Evolutionary conservation across 2,113 vertebrate genomes (phyloP).

Genomic region (Podilymbus podiceps): DNA sequence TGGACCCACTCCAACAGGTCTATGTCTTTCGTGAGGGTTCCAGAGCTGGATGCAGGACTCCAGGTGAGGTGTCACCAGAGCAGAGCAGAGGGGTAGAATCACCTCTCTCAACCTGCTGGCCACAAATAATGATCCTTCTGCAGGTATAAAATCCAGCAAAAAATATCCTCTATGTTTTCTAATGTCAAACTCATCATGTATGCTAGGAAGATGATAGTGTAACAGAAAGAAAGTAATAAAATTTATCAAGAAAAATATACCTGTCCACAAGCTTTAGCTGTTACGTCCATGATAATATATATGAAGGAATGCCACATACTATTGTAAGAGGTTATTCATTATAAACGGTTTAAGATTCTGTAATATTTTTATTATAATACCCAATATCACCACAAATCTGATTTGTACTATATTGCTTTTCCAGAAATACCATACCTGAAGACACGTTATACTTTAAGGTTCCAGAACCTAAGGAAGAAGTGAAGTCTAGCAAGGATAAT

Average conservation of each 20-base stretch:
- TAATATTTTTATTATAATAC: neutral
- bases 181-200: neutral
- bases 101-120: too few relatives aligned
- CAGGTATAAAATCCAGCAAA: neutral
- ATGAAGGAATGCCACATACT: neutral
- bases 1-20: too few relatives aligned
- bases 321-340: neutral
- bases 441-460: neutral
- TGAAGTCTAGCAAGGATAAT: neutral
- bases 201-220: neutral
- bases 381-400: neutral
- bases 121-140: too few relatives aligned
- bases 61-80: too few relatives aligned
- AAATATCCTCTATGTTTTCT: neutral
- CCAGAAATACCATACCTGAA: neutral
- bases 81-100: too few relatives aligned
- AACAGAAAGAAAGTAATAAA: neutral
- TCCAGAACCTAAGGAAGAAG: neutral
- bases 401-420: neutral
- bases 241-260: neutral
- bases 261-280: neutral
- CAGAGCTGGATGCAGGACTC: too few relatives aligned
- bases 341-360: neutral
- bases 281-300: neutral
- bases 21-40: too few relatives aligned